A percentile compares a stretch with the other conserved stretches of the same genome.
phyloP scores from a whole-genome alignment of 2,888 invertebrate genomes.

The Nudaria mundana region DNA sequence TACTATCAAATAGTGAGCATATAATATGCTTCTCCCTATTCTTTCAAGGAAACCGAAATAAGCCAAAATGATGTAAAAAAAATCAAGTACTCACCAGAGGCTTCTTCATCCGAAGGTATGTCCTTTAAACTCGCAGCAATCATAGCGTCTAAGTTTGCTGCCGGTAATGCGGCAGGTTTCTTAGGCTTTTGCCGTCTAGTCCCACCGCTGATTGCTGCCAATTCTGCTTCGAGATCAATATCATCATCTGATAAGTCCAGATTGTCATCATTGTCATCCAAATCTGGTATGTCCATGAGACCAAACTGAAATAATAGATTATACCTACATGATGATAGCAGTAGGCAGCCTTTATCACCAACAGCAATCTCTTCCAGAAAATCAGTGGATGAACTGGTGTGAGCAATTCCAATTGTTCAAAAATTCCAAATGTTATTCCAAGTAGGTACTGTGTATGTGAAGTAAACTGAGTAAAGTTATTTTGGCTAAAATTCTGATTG shows the following conservation, averaged over 20 bases:
- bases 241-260: constrained; percentile 83
- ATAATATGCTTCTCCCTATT: too few species aligned
- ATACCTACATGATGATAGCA: too few species aligned
- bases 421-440: too few species aligned
- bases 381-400: too few species aligned
- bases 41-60: too few species aligned
- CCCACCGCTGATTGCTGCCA: constrained; percentile 84
- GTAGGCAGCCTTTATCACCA: not conserved
- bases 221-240: constrained; percentile 92
- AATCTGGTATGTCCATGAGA: constrained; percentile 86
- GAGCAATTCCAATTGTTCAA: too few species aligned
- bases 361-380: too few species aligned
- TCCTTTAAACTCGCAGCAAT: constrained; percentile 90
- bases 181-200: constrained; percentile 52
- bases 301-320: constrained; percentile 83
- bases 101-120: constrained; percentile 88
- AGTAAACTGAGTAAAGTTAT: too few species aligned
- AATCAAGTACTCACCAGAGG: constrained; percentile 76
- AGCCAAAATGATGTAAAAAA: too few species aligned
- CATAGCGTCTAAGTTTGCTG: constrained; percentile 86
- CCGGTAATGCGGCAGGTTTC: constrained; percentile 68
- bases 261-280: constrained; percentile 75
- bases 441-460: too few species aligned
- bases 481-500: too few species aligned
- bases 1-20: too few species aligned